Percentiles rank a stretch among this genome's conserved stretches.
These are phyloP conservation scores for Pagetopsis macropterus DNA, from an alignment of 2,797 vertebrate genomes.

Conservation along the genomic window DNA sequence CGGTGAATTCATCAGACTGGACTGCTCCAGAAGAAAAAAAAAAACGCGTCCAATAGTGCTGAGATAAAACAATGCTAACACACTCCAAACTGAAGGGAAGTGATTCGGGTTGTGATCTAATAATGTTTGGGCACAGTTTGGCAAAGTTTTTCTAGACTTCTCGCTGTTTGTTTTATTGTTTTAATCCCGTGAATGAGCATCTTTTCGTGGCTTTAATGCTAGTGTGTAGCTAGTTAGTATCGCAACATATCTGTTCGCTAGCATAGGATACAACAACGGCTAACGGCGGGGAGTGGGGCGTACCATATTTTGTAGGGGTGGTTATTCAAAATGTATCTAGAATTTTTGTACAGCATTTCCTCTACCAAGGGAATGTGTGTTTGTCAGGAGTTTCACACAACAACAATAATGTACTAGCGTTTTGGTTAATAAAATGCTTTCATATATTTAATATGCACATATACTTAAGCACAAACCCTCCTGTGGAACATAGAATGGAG, in stretches of 20 bases:
- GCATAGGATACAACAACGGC: conserved; percentile 79
- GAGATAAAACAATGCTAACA: conserved; percentile 77
- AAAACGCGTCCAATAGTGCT: conserved; percentile 65
- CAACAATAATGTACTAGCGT: rapidly evolving
- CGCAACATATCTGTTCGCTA: conserved; percentile 74
- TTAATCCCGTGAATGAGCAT: conserved; percentile 72
- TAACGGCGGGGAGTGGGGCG: conserved; percentile 79
- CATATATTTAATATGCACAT: background rate
- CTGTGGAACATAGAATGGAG: conserved; percentile 34
- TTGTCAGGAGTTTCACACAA: rapidly evolving
- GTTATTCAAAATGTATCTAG: rapidly evolving
- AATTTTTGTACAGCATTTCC: background rate
- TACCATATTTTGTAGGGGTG: conserved; percentile 68
- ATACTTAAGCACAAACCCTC: background rate
- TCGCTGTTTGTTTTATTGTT: conserved; percentile 59
- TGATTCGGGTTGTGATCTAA: conserved; percentile 45
- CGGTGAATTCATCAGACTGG: conserved; percentile 92
- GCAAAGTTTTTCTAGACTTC: conserved; percentile 73
- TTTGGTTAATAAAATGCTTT: rapidly evolving
- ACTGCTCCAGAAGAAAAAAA: conserved; percentile 61
- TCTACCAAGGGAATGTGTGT: rapidly evolving
- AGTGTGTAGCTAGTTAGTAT: conserved; percentile 66
- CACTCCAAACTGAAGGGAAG: conserved; percentile 67
- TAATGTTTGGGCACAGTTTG: conserved; percentile 72
- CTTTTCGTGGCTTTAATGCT: conserved; percentile 67